A percentile compares a stretch with the other conserved stretches of the same genome.
These are phyloP conservation scores for Anguilla marmorata DNA, from an alignment of 2,797 vertebrate species.

Conservation along the genomic window DNA sequence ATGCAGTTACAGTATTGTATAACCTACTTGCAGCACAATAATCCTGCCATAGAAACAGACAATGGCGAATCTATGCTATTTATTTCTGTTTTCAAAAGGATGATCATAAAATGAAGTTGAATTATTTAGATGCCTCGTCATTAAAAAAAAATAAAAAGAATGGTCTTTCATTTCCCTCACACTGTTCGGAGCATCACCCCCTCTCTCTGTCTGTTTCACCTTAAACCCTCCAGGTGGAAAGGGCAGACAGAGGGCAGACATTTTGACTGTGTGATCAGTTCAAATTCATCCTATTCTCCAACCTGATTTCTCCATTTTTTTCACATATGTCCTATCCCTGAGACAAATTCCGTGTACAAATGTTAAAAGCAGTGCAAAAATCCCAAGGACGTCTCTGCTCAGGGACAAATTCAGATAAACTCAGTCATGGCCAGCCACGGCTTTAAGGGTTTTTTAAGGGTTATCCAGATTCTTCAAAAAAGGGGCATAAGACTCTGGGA, in stretches of 20 bases:
- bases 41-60: neutral
- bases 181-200: neutral
- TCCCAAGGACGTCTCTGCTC: neutral
- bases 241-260: neutral
- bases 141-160: neutral
- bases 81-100: neutral
- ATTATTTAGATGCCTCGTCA: neutral
- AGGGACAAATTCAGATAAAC: neutral
- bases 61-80: neutral
- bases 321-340: neutral
- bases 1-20: neutral
- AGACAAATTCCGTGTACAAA: neutral
- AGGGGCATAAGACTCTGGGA: neutral
- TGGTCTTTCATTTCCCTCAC: neutral
- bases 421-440: neutral
- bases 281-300: neutral
- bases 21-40: neutral
- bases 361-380: neutral
- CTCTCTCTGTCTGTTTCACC: neutral
- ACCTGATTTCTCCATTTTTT: neutral
- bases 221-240: neutral
- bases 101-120: neutral
- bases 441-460: neutral
- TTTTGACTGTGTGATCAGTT: neutral
- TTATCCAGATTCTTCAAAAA: neutral